Evolutionary conservation across 2,113 vertebrate species (phyloP), one percentile per base, ranked within the genome.

Genomic region (Gadus chalcogrammus): DNA sequence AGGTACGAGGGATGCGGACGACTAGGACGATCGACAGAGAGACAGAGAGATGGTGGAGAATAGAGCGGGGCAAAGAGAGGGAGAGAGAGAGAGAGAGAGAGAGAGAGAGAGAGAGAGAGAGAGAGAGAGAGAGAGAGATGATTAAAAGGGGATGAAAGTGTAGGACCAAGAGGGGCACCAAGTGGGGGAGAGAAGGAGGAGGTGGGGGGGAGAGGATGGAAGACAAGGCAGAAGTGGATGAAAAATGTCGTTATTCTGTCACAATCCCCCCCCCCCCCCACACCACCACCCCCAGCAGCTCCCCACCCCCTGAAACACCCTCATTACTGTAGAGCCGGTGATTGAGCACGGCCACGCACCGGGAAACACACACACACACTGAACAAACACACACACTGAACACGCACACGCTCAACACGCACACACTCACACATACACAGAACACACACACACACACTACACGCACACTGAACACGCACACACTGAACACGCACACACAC

Each of bases 191-290:
- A 73, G 58, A 20, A 60, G 31, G 4, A 35, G 31, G 31, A 60
- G 31, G 3, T 5, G 31, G 31, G 4, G 31, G 63, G 61, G 58
- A 28, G 35, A 73, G 42, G 38, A 52, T 22, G 64, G 59, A 60
- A 35, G 60, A 35, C 24, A 18, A 20, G 31, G 31, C 31, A 35
- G 63, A 42, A 61, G 64, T 31, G 38, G 63, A 20, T 31, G 24
- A 65, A 60, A 20, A 76, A 74, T 64, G 68, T 74, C 79, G 77
- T 87, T 82, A 81, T 78, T 84, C 83, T 75, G 68, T 84, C 82
- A 78, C 69, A 35, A 2, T 5, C 31, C 31, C 31, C 31, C 4
- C 31, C 28, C n/a, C 0, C 31, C 31, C 2, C 31, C 24, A 7
- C 31, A 2, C 2, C 31, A 35, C 31, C 31, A 35, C 6, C 4